Conservation (phyloP, 2,113 vertebrate genomes). For the Ceratotherium simum region DNA sequence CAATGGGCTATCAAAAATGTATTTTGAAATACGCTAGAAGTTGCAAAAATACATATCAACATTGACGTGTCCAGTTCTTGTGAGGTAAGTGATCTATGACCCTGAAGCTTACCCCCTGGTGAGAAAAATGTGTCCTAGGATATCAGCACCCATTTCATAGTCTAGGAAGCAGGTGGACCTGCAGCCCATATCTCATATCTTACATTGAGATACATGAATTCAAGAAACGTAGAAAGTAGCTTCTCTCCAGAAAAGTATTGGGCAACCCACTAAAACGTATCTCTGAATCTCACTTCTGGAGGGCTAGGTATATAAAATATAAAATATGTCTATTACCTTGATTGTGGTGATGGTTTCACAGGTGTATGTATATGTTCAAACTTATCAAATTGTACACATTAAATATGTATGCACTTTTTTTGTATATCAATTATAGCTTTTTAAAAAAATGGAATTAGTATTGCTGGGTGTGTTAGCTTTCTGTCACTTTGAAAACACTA, state of each 20-base stretch:
- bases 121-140: not conserved
- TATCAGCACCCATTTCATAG: not conserved
- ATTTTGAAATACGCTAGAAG: not conserved
- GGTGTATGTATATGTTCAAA: not conserved
- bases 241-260: not conserved
- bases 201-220: not conserved
- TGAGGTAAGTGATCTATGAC: not conserved
- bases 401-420: not conserved
- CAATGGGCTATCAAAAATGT: not conserved
- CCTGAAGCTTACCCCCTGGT: not conserved
- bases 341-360: not conserved
- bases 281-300: not conserved
- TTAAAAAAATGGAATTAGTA: not conserved
- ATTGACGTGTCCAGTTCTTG: not conserved
- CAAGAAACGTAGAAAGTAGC: not conserved
- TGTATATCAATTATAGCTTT: not conserved
- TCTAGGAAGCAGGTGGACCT: not conserved
- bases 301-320: not conserved
- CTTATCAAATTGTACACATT: not conserved
- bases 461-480: not conserved
- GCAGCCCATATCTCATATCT: not conserved
- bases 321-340: not conserved
- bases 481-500: not conserved
- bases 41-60: not conserved
- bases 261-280: not conserved